Evolutionary conservation across 2,113 vertebrate species (phyloP), one percentile per base, ranked within the genome.

Genomic region (Parus major): DNA sequence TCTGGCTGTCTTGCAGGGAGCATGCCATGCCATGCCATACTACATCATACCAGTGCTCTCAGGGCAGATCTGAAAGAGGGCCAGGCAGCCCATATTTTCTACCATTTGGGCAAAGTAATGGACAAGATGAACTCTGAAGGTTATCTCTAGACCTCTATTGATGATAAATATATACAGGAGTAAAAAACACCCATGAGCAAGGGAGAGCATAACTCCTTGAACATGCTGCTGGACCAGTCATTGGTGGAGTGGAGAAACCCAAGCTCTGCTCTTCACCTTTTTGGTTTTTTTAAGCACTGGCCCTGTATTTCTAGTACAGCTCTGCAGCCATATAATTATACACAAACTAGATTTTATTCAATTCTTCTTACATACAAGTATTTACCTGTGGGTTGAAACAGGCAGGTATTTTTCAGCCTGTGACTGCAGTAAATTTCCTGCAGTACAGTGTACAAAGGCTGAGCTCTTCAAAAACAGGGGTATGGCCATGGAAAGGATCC

Each of bases 401-500:
- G 42, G 44, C 17, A 10, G 28, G 21, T 72, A 52, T 73, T 90
- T 94, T 94, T 77, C 72, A 88, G 64, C 35, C 59, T 24, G 2
- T 61, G 44, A 15, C 66, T 72, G 39, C 76, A 47, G 65, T 50
- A 75, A 75, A 69, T 75, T 64, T 95, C n/a, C 66, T 83, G 27
- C 61, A 77, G 52, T 56, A 83, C 21, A 21, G 17, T 71, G 19
- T 56, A 71, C 69, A 95, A 85, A 92, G 24, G 47, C 47, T 75
- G 75, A 91, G 64, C 46, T 86, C 79, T 78, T 93, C 14, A 86
- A 78, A 90, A 93, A 41, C 36, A 86, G 64, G 68, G 33, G 8
- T 60, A 92, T 64, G 82, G 49, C 41, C 21, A 7, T 84, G 93
- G 88, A 97, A 94, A 78, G n/a, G 69, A 90, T 90, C 92, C 94